Conservation (phyloP, 2,797 vertebrate species). For the Sebastes umbrosus region DNA sequence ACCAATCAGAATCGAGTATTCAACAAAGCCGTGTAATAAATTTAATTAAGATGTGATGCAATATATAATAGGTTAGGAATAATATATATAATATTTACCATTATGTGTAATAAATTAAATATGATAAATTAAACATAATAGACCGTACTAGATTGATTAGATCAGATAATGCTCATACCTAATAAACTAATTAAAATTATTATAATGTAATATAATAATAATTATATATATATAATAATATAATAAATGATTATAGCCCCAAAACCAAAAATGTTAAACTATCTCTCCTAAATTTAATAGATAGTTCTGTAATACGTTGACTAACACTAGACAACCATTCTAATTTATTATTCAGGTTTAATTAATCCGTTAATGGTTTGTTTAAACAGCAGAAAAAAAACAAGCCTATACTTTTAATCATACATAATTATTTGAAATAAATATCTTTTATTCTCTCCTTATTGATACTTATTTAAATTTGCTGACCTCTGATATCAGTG, state of each 20-base stretch:
- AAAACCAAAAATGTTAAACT: neutral
- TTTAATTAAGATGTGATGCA: neutral
- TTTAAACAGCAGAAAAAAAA: neutral
- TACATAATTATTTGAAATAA: neutral
- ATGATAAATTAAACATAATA: too few species aligned
- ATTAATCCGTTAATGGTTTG: neutral
- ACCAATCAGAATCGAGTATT: too few species aligned
- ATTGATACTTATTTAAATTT: neutral
- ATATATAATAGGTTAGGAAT: neutral
- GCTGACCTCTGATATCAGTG: conserved; percentile 1
- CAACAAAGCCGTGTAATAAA: too few species aligned
- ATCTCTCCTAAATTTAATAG: neutral
- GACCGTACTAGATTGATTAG: neutral
- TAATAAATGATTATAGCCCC: neutral
- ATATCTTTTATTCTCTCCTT: neutral
- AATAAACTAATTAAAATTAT: neutral
- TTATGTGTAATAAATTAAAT: neutral
- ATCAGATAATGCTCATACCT: neutral
- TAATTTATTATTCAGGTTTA: neutral
- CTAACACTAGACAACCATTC: neutral
- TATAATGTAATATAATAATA: too few species aligned
- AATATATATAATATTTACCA: neutral
- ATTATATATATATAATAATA: too few species aligned
- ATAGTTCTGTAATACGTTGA: neutral
- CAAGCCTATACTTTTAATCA: neutral